Evolutionary conservation across 2,113 vertebrate genomes (phyloP), one percentile per base, ranked within the genome.

Genomic region (Carollia perspicillata): DNA sequence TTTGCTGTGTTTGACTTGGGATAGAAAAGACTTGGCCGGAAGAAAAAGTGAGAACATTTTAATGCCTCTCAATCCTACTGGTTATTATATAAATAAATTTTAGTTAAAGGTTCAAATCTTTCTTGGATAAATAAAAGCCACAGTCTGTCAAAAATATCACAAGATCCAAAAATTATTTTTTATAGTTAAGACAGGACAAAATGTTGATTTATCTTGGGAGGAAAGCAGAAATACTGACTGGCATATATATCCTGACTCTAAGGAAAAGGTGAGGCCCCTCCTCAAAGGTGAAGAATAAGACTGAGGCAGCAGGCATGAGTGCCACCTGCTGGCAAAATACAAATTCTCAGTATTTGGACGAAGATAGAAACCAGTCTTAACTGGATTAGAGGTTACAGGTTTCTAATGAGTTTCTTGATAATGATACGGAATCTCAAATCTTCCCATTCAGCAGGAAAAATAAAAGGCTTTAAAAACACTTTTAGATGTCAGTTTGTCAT

Each of bases 271-370:
- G 47, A 84, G 75, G 33, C 12, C 72, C 22, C 22, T 66, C 13
- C 44, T 40, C 51, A 80, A 74, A 93, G 33, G 40, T 40, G 33
- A 51, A 92, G 58, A 94, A 47, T 40, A 40, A 97, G 77, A 91
- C 17, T 55, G 83, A 92, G 80, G 53, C 51, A 93, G 71, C 47
- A 69, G n/a, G 53, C 88, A 44, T 12, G 44, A 94, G 93, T 58
- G 96, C 97, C 97, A 97, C 78, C 97, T 98, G 68, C 96, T 96
- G 97, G 97, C 58, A 65, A 80, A 66, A 93, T 11, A 60, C 13
- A 90, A 72, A 88, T 69, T 83, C 55, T 86, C 75, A 65, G 85
- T 44, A 53, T 92, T 78, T 11, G 42, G 65, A 87, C 26, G 60
- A 40, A 74, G 55, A n/a, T 2, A 77, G 60, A 94, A 89, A 72